Percentiles rank a stretch among this genome's conserved stretches.
Conservation (phyloP, 2,797 vertebrate genomes). For the Anabas testudineus region DNA sequence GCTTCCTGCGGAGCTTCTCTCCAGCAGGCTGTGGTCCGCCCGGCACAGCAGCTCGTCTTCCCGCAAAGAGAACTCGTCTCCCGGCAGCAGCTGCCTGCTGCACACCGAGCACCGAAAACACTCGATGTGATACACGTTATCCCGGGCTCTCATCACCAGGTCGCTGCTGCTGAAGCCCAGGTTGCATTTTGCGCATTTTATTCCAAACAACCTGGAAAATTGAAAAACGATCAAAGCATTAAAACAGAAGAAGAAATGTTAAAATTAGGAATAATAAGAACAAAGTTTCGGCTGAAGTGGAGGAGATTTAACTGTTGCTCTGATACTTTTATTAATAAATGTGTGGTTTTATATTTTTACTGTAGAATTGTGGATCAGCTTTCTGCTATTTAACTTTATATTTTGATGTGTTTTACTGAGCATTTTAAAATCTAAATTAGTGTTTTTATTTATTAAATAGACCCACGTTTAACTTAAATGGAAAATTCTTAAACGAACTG, state of each 20-base stretch:
- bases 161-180: constrained; percentile 93
- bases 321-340: not conserved
- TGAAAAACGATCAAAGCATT: not conserved
- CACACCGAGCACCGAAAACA: constrained; percentile 96
- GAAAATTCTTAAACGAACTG: not conserved
- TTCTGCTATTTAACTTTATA: too few relatives aligned
- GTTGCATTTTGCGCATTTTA: constrained; percentile 93
- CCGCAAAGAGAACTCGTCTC: constrained; percentile 93
- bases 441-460: too few relatives aligned
- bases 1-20: constrained; percentile 84
- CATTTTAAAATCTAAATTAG: too few relatives aligned
- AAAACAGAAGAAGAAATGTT: not conserved
- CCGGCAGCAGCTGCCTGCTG: constrained; percentile 92
- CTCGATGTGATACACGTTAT: constrained; percentile 93
- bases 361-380: too few relatives aligned
- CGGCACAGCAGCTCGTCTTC: constrained; percentile 92
- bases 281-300: too few relatives aligned
- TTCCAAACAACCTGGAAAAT: constrained; percentile 89
- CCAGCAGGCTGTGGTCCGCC: constrained; percentile 88
- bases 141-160: constrained; percentile 93
- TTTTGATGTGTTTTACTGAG: too few relatives aligned
- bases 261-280: too few relatives aligned
- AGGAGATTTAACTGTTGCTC: not conserved
- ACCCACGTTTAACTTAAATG: not conserved
- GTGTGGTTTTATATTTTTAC: not conserved